Conservation (phyloP, 2,888 invertebrate genomes). For the Endomychus coccineus region DNA sequence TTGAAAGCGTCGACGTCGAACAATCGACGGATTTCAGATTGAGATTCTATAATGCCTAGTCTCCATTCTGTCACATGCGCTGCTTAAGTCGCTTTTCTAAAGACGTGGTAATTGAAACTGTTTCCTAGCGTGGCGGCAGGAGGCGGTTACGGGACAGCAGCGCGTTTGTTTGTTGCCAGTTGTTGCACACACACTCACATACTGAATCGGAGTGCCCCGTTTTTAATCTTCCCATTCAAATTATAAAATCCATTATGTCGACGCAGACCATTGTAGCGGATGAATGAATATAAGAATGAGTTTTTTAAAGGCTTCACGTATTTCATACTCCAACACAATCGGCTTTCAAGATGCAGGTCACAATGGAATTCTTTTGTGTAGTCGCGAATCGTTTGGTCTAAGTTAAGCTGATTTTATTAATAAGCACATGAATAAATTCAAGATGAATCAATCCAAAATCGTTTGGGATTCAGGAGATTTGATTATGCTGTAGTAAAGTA, state of each 20-base stretch:
- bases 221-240: conserved; percentile 40
- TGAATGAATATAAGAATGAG: conserved; percentile 19
- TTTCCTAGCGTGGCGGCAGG: too few relatives aligned
- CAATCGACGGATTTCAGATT: conserved; percentile 42
- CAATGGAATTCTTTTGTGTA: too few relatives aligned
- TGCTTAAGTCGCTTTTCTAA: conserved; percentile 40
- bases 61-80: conserved; percentile 40
- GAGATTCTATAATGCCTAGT: conserved; percentile 39
- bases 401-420: too few relatives aligned
- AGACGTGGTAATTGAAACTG: conserved; percentile 42
- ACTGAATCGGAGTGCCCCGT: conserved; percentile 17
- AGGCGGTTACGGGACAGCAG: conserved; percentile 25
- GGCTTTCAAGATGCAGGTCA: too few relatives aligned
- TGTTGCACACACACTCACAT: conserved; percentile 24
- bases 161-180: conserved; percentile 30
- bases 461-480: too few relatives aligned
- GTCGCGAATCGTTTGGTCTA: too few relatives aligned
- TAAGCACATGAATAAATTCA: too few relatives aligned
- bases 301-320: conserved; percentile 16
- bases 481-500: too few relatives aligned
- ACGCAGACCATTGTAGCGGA: conserved; percentile 21
- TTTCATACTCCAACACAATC: too few relatives aligned
- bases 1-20: conserved; percentile 24
- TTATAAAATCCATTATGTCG: conserved; percentile 36
- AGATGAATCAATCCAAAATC: too few relatives aligned